A percentile compares a stretch with the other conserved stretches of the same genome.
phyloP scores from a whole-genome alignment of 2,888 invertebrate species.

The Acanthococcus lagerstroemiae region DNA sequence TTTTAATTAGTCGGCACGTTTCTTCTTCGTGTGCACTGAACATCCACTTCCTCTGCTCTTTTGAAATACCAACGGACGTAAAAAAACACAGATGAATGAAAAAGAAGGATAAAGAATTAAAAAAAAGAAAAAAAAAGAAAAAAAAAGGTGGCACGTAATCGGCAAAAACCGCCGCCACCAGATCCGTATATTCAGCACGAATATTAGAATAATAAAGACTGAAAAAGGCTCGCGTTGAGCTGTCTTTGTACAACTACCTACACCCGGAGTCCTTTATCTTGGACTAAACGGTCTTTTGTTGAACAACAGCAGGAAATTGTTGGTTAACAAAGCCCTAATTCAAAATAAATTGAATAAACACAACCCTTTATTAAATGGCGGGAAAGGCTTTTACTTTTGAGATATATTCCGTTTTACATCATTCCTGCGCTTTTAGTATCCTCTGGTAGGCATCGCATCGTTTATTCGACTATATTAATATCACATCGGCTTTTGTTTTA shows the following conservation, averaged over 20 bases:
- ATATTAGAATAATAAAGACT: constrained; percentile 10
- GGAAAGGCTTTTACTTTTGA: background rate
- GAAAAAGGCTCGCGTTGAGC: constrained; percentile 15
- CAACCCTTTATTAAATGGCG: constrained; percentile 20
- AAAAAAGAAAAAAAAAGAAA: background rate
- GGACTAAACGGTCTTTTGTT: constrained; percentile 27
- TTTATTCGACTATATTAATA: too few relatives aligned
- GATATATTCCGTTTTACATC: background rate
- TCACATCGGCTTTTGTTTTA: background rate
- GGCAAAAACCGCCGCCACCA: background rate
- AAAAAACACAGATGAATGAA: background rate
- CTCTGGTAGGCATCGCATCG: too few relatives aligned
- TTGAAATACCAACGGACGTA: background rate
- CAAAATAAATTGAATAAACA: constrained; percentile 29
- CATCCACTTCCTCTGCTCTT: too few relatives aligned
- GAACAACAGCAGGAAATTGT: constrained; percentile 27
- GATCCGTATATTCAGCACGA: too few relatives aligned
- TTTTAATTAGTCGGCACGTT: too few relatives aligned
- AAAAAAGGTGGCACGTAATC: background rate
- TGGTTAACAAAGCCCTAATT: constrained; percentile 26
- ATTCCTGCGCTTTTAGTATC: background rate
- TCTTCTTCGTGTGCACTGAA: too few relatives aligned
- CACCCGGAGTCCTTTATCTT: constrained; percentile 16
- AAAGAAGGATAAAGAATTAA: background rate
- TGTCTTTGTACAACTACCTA: background rate